phyloP scores from a whole-genome alignment of 92 coral and sea anemone genomes.

The Zoanthus sansibaricus region DNA sequence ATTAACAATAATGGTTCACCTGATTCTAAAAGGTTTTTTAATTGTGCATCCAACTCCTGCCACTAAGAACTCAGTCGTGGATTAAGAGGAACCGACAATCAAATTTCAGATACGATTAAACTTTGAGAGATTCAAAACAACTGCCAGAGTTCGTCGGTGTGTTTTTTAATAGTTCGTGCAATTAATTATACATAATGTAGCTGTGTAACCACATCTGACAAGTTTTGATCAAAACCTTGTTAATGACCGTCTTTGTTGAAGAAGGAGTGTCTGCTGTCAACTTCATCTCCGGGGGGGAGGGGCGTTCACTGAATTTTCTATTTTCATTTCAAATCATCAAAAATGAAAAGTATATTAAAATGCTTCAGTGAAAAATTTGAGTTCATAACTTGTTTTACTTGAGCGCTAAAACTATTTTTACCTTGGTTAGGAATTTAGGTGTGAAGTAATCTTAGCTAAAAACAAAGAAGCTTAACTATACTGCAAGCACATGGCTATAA shows the following conservation, averaged over 20 bases:
- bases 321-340: slow-evolving; percentile 23
- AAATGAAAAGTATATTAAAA: background rate
- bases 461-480: background rate
- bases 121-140: background rate
- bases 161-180: slow-evolving; percentile 12
- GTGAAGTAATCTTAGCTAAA: background rate
- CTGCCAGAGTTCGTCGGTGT: background rate
- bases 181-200: slow-evolving; percentile 42
- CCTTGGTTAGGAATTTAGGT: background rate
- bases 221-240: background rate
- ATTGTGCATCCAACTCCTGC: slow-evolving; percentile 22
- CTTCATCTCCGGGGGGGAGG: slow-evolving; percentile 22
- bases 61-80: background rate
- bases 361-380: slow-evolving; percentile 5
- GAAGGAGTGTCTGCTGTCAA: slow-evolving; percentile 38
- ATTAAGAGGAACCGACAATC: background rate
- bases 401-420: background rate
- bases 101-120: background rate
- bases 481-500: slow-evolving; percentile 21
- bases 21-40: slow-evolving; percentile 8
- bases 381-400: background rate
- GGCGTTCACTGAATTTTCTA: slow-evolving; percentile 16
- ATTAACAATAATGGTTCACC: slow-evolving; percentile 43
- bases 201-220: slow-evolving; percentile 35
- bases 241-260: slow-evolving; percentile 35